Conservation (phyloP, 2,888 invertebrate genomes). For the Creontiades dilutus region DNA sequence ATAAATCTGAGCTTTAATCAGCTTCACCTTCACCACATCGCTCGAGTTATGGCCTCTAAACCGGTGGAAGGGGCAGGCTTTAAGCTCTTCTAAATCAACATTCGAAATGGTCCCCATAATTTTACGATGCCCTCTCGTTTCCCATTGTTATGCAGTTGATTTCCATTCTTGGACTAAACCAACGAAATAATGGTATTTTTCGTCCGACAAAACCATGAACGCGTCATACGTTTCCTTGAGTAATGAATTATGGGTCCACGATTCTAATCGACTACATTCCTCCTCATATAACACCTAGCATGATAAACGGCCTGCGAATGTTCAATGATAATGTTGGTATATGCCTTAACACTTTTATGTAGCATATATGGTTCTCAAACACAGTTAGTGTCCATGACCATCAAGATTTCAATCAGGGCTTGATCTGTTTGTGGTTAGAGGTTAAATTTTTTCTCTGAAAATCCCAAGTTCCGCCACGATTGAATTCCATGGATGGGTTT, state of each 20-base stretch:
- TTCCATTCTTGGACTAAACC: conserved; percentile 7
- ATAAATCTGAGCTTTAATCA: conserved; percentile 61
- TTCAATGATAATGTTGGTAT: no score
- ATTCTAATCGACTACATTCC: no score
- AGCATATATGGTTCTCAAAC: no score
- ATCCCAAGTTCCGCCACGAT: no score
- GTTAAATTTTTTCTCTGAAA: no score
- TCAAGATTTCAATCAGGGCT: no score
- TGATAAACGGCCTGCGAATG: no score
- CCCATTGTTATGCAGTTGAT: conserved; percentile 31
- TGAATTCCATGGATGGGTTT: no score
- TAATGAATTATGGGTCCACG: neutral
- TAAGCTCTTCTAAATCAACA: conserved; percentile 39
- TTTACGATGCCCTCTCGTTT: conserved; percentile 36
- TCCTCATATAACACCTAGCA: no score
- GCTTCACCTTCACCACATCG: conserved; percentile 61
- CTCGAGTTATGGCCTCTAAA: conserved; percentile 46
- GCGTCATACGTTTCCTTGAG: neutral
- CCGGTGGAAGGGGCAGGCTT: conserved; percentile 12
- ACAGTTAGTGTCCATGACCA: no score
- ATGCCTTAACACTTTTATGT: no score
- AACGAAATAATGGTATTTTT: conserved; percentile 22
- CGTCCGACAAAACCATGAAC: conserved; percentile 19
- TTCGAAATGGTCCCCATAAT: conserved; percentile 21
- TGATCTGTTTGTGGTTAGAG: no score